Evolutionary conservation across 2,797 vertebrate genomes (phyloP).

Genomic region (Rousettus madagascariensis): DNA sequence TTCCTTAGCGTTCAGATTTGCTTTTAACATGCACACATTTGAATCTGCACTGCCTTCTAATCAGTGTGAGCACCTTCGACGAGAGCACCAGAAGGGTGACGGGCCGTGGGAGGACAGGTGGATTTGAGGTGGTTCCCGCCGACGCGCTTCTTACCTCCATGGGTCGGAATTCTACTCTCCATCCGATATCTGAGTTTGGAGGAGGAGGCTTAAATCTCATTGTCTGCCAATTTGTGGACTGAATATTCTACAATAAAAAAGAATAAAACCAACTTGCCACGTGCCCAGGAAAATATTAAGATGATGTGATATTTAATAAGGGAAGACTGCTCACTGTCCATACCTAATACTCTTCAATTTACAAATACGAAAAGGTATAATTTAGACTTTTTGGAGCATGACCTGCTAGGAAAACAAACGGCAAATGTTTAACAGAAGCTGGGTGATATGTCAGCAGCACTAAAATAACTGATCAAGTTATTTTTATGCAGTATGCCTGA

Average conservation of each 20-base stretch:
- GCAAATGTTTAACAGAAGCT: background rate
- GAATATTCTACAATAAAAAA: constrained; percentile 91
- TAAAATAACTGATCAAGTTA: background rate
- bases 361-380: constrained; percentile 1
- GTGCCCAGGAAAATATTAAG: background rate
- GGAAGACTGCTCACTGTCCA: background rate
- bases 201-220: constrained; percentile 99
- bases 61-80: background rate
- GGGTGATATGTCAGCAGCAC: background rate
- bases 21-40: background rate
- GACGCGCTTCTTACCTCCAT: constrained; percentile 92
- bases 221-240: constrained; percentile 99
- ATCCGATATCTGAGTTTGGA: constrained; percentile 98
- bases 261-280: background rate
- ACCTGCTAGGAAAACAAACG: background rate
- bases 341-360: background rate
- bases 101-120: background rate
- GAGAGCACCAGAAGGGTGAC: background rate
- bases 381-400: background rate
- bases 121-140: background rate
- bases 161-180: constrained; percentile 98
- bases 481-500: background rate
- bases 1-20: background rate
- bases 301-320: background rate
- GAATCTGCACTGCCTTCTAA: background rate